Conservation (phyloP, 2,797 vertebrate genomes). For the Erpetoichthys calabaricus region DNA sequence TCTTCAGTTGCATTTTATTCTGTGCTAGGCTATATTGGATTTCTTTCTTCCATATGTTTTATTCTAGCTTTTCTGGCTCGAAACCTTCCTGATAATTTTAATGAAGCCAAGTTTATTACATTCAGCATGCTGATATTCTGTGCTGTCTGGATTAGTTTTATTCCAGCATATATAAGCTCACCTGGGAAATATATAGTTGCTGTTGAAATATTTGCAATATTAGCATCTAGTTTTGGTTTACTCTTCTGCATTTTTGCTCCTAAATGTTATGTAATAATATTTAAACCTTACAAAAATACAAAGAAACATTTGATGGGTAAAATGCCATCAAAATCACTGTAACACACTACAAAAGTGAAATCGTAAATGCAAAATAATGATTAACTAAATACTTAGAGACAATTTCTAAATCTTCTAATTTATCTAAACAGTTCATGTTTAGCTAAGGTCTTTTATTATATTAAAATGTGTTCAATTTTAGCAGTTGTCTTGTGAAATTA, state of each 20-base stretch:
- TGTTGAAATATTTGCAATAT: slow-evolving; percentile 50
- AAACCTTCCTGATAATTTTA: slow-evolving; percentile 44
- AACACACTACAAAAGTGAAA: too few relatives aligned
- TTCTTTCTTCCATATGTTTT: slow-evolving; percentile 40
- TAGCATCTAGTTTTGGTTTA: slow-evolving; percentile 43
- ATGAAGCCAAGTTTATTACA: slow-evolving; percentile 45
- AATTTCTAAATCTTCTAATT: too few relatives aligned
- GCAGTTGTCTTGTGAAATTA: too few relatives aligned
- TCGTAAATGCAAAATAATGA: too few relatives aligned
- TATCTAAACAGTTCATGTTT: too few relatives aligned
- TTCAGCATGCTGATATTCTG: slow-evolving; percentile 50
- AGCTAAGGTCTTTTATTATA: too few relatives aligned
- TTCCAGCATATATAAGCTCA: slow-evolving; percentile 44
- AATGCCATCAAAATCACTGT: not conserved
- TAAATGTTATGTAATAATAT: slow-evolving; percentile 47
- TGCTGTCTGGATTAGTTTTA: slow-evolving; percentile 43
- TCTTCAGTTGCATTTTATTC: slow-evolving; percentile 41
- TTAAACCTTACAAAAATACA: slow-evolving; percentile 29
- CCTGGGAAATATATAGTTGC: slow-evolving; percentile 50
- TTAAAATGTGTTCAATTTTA: too few relatives aligned
- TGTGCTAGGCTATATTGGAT: slow-evolving; percentile 43
- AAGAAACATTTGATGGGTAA: slow-evolving; percentile 25
- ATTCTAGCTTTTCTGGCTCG: slow-evolving; percentile 38
- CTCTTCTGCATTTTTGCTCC: slow-evolving; percentile 45
- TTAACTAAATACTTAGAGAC: too few relatives aligned